Conservation (phyloP, 1,140 invertebrate genomes). For the Daktulosphaira vitifoliae region DNA sequence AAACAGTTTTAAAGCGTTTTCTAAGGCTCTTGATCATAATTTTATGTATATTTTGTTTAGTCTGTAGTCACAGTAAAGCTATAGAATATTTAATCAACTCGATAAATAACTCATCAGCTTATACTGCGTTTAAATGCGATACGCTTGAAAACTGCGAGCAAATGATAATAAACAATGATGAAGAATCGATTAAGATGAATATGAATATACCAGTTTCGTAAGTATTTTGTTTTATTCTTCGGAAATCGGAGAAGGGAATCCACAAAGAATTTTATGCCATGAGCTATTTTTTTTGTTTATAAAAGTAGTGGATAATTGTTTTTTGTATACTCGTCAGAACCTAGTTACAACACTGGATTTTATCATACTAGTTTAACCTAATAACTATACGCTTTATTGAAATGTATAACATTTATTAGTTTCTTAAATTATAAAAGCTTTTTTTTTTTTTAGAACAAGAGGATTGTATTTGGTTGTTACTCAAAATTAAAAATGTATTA, state of each 20-base stretch:
- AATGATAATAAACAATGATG: background rate
- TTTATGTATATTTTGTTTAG: slow-evolving; percentile 9
- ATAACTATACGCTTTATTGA: background rate
- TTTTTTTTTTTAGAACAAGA: background rate
- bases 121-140: background rate
- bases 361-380: background rate
- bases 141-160: background rate
- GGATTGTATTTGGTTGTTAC: background rate
- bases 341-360: too few species aligned
- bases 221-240: background rate
- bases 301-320: too few species aligned
- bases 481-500: background rate
- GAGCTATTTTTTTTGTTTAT: background rate
- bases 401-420: background rate
- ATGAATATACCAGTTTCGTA: background rate
- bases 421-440: too few species aligned
- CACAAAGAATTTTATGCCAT: background rate
- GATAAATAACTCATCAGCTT: background rate
- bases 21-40: background rate
- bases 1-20: too few species aligned
- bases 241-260: too few species aligned
- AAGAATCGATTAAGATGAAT: background rate
- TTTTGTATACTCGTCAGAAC: too few species aligned
- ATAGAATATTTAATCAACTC: background rate
- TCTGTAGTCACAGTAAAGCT: background rate